phyloP scores from a whole-genome alignment of 64 coral and sea anemone genomes.

The Stichodactyla helianthus region DNA sequence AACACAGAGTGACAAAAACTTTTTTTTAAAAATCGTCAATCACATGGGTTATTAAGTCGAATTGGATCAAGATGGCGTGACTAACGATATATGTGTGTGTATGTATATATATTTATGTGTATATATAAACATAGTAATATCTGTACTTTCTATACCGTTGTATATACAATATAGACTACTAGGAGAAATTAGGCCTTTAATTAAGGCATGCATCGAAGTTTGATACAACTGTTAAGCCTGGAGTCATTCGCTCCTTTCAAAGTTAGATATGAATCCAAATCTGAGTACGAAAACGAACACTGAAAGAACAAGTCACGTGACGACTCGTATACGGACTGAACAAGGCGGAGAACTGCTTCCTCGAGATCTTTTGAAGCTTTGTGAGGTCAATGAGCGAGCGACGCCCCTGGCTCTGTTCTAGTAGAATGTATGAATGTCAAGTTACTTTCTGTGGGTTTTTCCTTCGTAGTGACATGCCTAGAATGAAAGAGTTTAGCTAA shows the following conservation, averaged over 20 bases:
- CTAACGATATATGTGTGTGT: neutral
- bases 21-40: neutral
- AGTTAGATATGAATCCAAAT: neutral
- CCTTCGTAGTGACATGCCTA: neutral
- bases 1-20: slow-evolving; percentile 10
- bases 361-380: neutral
- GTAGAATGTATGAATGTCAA: neutral
- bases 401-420: neutral
- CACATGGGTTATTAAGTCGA: neutral
- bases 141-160: neutral
- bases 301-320: slow-evolving; percentile 1
- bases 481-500: neutral
- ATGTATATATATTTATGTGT: neutral
- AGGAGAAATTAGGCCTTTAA: neutral
- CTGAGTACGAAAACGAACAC: neutral
- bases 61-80: slow-evolving; percentile 1
- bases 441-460: neutral
- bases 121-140: neutral
- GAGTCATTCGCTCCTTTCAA: too few relatives aligned
- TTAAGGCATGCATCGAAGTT: too few relatives aligned
- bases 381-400: neutral
- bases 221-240: too few relatives aligned
- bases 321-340: neutral
- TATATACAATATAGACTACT: neutral
- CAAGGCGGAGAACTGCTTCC: neutral